A percentile compares a stretch with the other conserved stretches of the same genome.
Evolutionary conservation across 2,888 invertebrate species (phyloP).

Genomic region (Diadegma fenestrale): DNA sequence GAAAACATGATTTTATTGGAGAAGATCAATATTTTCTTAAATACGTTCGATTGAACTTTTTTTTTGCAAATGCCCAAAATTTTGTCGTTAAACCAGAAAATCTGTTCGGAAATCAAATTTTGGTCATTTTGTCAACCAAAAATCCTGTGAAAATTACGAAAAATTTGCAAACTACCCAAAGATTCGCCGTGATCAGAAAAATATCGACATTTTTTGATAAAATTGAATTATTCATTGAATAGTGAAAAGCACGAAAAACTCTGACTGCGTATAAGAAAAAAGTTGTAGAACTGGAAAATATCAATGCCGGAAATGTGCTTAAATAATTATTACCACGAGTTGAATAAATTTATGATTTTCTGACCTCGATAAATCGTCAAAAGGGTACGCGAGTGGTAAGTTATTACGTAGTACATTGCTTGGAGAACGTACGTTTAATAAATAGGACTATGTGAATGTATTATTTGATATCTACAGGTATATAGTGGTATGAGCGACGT

Average conservation of each 20-base stretch:
- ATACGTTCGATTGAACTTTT: too few relatives aligned
- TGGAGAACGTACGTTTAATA: conserved; percentile 12
- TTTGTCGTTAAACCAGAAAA: too few relatives aligned
- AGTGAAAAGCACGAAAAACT: background rate
- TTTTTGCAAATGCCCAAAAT: too few relatives aligned
- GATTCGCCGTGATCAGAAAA: too few relatives aligned
- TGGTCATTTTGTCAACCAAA: too few relatives aligned
- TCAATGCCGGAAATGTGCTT: background rate
- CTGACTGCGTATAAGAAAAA: background rate
- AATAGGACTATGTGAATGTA: conserved; percentile 14
- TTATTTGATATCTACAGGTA: background rate
- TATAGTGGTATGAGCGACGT: conserved; percentile 19
- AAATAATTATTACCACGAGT: background rate
- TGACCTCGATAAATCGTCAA: conserved; percentile 11
- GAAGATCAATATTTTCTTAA: too few relatives aligned
- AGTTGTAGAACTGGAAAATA: background rate
- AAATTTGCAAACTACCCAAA: too few relatives aligned
- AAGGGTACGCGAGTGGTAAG: background rate
- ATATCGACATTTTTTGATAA: too few relatives aligned
- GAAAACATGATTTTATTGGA: too few relatives aligned
- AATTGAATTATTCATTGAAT: too few relatives aligned
- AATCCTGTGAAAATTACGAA: too few relatives aligned
- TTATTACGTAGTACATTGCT: background rate
- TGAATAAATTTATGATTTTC: conserved; percentile 5
- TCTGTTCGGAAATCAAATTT: too few relatives aligned